Evolutionary conservation across 2,113 vertebrate genomes (phyloP).

Genomic region (Catharus bicknelli): DNA sequence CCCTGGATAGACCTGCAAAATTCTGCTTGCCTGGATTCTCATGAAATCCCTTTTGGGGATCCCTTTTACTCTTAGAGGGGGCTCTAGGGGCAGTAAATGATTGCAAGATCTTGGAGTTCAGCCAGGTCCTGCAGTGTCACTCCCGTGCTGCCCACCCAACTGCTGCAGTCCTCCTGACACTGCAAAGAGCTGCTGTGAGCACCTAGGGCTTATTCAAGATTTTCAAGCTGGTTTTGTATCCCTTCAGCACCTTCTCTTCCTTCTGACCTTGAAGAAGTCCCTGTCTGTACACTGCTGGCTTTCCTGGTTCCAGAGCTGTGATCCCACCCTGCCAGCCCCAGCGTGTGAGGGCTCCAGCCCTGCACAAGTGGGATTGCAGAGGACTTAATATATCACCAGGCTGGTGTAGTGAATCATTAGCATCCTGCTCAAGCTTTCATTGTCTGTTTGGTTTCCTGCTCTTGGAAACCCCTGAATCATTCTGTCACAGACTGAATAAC

Average conservation of each 20-base stretch:
- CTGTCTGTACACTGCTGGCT: background rate
- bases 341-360: background rate
- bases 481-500: slow-evolving; percentile 58
- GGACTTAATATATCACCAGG: slow-evolving; percentile 52
- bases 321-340: slow-evolving; percentile 24
- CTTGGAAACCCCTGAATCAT: slow-evolving; percentile 65
- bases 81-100: background rate
- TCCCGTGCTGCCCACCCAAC: background rate
- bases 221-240: background rate
- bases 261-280: slow-evolving; percentile 49
- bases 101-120: background rate
- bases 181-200: background rate
- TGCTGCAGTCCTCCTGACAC: background rate
- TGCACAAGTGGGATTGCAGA: slow-evolving; percentile 3
- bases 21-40: background rate
- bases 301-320: background rate
- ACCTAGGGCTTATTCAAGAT: background rate
- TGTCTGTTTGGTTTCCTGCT: slow-evolving; percentile 69
- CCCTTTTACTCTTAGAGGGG: background rate
- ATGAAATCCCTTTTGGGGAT: background rate
- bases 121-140: background rate
- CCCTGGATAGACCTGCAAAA: background rate
- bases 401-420: slow-evolving; percentile 68
- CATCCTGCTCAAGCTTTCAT: slow-evolving; percentile 66
- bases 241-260: background rate